A percentile compares a stretch with the other conserved stretches of the same genome.
phyloP scores from a whole-genome alignment of 2,888 invertebrate species.

The Eupithecia insigniata region DNA sequence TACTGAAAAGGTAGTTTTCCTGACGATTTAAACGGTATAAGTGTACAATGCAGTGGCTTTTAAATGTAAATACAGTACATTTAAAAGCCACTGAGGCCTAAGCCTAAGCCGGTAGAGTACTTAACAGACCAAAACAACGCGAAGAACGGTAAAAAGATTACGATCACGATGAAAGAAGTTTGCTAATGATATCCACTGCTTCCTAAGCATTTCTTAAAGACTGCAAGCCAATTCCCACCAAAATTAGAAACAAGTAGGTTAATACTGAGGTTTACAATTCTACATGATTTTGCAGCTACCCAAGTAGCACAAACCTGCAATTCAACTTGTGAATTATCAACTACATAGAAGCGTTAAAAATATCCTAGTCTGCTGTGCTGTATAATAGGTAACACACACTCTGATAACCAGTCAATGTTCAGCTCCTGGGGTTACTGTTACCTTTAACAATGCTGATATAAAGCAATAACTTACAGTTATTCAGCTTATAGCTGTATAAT shows the following conservation, averaged over 20 bases:
- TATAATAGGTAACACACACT: too few relatives aligned
- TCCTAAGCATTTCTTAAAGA: neutral
- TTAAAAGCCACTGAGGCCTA: too few relatives aligned
- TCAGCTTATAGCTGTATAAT: too few relatives aligned
- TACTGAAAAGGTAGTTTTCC: neutral
- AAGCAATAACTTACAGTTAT: too few relatives aligned
- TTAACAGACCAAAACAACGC: slow-evolving; percentile 47
- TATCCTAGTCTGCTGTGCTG: too few relatives aligned
- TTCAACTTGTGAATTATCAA: too few relatives aligned
- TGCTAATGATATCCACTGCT: slow-evolving; percentile 35
- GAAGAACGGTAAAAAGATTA: slow-evolving; percentile 52
- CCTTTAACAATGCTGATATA: too few relatives aligned
- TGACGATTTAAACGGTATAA: neutral
- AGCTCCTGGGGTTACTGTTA: too few relatives aligned
- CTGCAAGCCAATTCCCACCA: neutral
- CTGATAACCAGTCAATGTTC: too few relatives aligned
- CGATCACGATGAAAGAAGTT: slow-evolving; percentile 52
- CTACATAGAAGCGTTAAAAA: too few relatives aligned
- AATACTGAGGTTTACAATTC: neutral
- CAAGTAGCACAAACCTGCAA: too few relatives aligned
- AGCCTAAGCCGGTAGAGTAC: too few relatives aligned
- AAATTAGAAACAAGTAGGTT: neutral
- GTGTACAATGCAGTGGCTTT: neutral
- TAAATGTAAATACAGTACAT: slow-evolving; percentile 31
- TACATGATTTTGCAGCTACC: neutral